Conservation (phyloP, 2,113 vertebrate genomes). For the Ictidomys tridecemlineatus region DNA sequence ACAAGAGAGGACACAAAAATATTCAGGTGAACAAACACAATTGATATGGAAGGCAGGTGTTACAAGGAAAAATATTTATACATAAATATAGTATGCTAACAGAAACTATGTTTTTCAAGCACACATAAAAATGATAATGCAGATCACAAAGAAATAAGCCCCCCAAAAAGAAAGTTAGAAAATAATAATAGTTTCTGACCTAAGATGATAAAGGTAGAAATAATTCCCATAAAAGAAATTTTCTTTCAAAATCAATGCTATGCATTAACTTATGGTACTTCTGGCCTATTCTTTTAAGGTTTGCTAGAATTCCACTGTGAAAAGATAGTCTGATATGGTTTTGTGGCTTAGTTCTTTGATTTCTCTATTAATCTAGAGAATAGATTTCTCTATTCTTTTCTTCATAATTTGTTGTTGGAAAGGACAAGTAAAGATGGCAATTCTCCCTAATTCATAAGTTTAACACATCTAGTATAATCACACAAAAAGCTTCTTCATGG, state of each 20-base stretch:
- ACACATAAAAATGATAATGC: neutral
- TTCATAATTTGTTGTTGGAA: neutral
- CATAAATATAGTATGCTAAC: too few species aligned
- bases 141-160: slow-evolving; percentile 39
- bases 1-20: slow-evolving; percentile 1
- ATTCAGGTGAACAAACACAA: slow-evolving; percentile 5
- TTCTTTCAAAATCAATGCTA: neutral
- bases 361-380: too few species aligned
- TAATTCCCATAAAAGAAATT: neutral
- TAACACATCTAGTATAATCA: neutral
- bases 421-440: neutral
- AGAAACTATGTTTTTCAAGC: neutral
- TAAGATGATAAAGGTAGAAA: slow-evolving; percentile 40
- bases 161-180: slow-evolving; percentile 5
- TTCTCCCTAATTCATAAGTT: neutral
- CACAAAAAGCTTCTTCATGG: slow-evolving; percentile 1
- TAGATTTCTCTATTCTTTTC: neutral
- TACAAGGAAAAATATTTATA: neutral
- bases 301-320: neutral
- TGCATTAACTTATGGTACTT: neutral
- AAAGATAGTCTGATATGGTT: neutral
- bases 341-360: neutral
- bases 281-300: neutral
- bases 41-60: neutral
- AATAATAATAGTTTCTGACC: slow-evolving; percentile 12